phyloP scores from a whole-genome alignment of 1,140 invertebrate species.

The Pogonomyrmex barbatus region DNA sequence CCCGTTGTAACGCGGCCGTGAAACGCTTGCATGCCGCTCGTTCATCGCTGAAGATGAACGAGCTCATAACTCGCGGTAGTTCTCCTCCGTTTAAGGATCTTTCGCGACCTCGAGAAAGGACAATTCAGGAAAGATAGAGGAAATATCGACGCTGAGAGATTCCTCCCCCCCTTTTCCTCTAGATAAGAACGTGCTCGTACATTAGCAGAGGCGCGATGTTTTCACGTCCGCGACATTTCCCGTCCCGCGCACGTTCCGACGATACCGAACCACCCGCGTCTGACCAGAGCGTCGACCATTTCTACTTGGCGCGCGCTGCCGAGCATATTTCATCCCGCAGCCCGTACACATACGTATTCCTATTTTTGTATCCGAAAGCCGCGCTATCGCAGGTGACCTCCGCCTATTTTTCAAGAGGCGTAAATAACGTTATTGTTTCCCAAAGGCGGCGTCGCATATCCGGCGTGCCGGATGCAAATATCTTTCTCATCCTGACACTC shows the following conservation, averaged over 20 bases:
- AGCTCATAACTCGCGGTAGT: slow-evolving; percentile 19
- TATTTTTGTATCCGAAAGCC: slow-evolving; percentile 13
- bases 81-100: slow-evolving; percentile 41
- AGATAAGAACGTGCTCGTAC: slow-evolving; percentile 17
- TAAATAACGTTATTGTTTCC: slow-evolving; percentile 53
- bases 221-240: slow-evolving; percentile 55
- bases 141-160: no score
- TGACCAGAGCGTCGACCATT: slow-evolving; percentile 38
- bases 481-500: not conserved
- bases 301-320: slow-evolving; percentile 29
- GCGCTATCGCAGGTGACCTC: not conserved
- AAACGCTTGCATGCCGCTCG: slow-evolving; percentile 12
- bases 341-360: slow-evolving; percentile 44
- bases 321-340: slow-evolving; percentile 38
- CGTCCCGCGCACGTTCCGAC: slow-evolving; percentile 31
- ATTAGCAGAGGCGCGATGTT: slow-evolving; percentile 43
- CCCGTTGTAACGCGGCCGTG: slow-evolving; percentile 2
- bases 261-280: slow-evolving; percentile 38
- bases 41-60: slow-evolving; percentile 6
- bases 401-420: slow-evolving; percentile 18
- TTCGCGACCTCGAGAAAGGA: not conserved
- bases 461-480: not conserved
- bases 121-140: not conserved
- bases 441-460: not conserved
- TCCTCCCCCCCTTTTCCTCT: no score